Evolutionary conservation across 2,888 invertebrate genomes (phyloP), one percentile per base, ranked within the genome.

Genomic region (Tetanocera ferruginea): DNA sequence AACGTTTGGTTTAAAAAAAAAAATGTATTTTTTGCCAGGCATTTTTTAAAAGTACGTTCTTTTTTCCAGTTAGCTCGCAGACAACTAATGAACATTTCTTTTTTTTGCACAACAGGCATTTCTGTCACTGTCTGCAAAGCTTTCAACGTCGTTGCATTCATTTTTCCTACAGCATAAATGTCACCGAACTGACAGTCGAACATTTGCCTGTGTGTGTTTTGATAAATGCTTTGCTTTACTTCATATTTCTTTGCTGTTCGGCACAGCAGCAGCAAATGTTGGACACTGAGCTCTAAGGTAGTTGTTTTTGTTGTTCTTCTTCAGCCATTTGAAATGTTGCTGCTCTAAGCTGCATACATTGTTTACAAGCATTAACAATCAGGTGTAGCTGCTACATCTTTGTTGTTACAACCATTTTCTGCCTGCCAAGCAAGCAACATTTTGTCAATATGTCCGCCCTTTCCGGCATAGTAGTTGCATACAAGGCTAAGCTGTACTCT

Each of bases 401-500:
- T 5, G 6, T 43, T 14, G 43, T 43, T 43, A 43, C n/a, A n/a
- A n/a, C 43, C 60, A 55, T 34, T 28, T 25, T 28, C 70, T 72
- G 1, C 25, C 31, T 34, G n/a, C 23, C 14, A 43, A 55, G 19
- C n/a, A n/a, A 34, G 9, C 64, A 43, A 25, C 49, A 52, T n/a
- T 34, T 62, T 75, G 55, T 79, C 31, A 43, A 19, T 55, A 67
- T 60, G 49, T 25, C 64, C 43, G 31, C 69, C 76, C 76, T 76
- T 19, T 55, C 72, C 75, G 37, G 11, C 51, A 66, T 70, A 76
- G 11, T 80, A 80, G 79, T 80, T 76, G 76, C 64, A 8, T 57
- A 71, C 43, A 43, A 43, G 43, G 43, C 43, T 43, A 43, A 43
- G 43, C 66, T 66, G 62, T 76, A 62, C 51, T 70, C 17, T 70